Conservation (phyloP, 1,140 invertebrate species). For the Bursaphelenchus mucronatus region DNA sequence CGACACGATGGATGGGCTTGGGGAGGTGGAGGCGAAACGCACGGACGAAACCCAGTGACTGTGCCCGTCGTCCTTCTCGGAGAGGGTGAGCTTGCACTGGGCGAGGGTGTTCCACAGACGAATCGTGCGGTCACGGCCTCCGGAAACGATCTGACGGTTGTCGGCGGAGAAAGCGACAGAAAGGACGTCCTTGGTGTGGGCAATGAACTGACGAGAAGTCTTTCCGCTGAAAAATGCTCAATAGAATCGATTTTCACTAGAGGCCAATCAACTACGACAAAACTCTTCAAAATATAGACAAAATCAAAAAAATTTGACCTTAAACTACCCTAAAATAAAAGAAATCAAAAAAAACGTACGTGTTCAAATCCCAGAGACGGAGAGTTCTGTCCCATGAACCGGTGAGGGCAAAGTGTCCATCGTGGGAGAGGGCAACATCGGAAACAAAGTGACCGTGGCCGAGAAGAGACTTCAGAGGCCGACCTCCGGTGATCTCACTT, state of each 20-base stretch:
- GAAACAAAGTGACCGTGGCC: conserved; percentile 98
- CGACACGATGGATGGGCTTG: conserved; percentile 97
- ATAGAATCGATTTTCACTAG: background rate
- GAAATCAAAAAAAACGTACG: conserved; percentile 63
- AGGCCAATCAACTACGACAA: no score
- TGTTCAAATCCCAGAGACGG: conserved; percentile 94
- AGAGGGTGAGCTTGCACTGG: conserved; percentile 98
- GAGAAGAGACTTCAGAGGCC: conserved; percentile 87
- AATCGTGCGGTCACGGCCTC: conserved; percentile 95
- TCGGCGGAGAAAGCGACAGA: conserved; percentile 98
- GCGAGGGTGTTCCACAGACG: conserved; percentile 99
- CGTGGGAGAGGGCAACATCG: conserved; percentile 95
- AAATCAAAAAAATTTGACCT: background rate
- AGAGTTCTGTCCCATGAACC: conserved; percentile 99
- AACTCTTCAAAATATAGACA: background rate
- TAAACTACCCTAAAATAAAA: background rate
- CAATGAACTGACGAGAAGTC: conserved; percentile 78
- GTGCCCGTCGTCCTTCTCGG: conserved; percentile 85
- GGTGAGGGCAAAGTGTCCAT: conserved; percentile 97
- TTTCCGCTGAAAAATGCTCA: conserved; percentile 62
- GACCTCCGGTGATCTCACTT: conserved; percentile 69
- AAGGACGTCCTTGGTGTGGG: conserved; percentile 98
- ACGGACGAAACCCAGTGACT: conserved; percentile 98
- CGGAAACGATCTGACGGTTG: conserved; percentile 98
- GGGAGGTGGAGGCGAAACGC: conserved; percentile 93